These are phyloP conservation scores for Pelecanoides urinatrix DNA, from an alignment of 2,113 vertebrate species.

Conservation along the genomic window DNA sequence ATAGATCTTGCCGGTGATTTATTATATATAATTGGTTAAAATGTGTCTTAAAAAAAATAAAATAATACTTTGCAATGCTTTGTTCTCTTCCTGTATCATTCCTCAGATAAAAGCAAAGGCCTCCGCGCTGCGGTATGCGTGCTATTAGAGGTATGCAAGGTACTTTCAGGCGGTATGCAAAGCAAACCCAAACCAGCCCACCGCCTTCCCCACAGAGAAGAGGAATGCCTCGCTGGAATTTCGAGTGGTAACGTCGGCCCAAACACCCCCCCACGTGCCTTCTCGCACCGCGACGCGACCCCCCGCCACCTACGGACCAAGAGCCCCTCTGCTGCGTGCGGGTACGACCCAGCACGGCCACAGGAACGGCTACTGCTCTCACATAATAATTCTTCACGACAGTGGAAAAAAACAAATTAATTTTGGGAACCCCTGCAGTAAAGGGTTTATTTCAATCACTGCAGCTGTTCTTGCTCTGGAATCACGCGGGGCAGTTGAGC, in stretches of 20 bases:
- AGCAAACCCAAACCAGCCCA: not conserved
- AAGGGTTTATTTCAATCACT: not conserved
- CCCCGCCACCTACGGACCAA: rapidly evolving
- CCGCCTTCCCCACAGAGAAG: not conserved
- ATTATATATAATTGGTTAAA: not conserved
- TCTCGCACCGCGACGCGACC: rapidly evolving
- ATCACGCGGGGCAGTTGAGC: too few species aligned
- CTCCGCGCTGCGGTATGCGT: not conserved
- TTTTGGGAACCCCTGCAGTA: not conserved
- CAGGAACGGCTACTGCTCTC: not conserved
- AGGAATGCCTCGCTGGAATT: not conserved
- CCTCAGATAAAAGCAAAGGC: not conserved
- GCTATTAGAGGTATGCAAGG: not conserved
- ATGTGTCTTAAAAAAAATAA: rapidly evolving
- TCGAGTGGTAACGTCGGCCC: rapidly evolving
- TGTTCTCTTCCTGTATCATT: not conserved
- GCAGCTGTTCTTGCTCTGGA: not conserved
- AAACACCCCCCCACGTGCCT: not conserved
- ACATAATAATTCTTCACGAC: rapidly evolving
- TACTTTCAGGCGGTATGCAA: not conserved
- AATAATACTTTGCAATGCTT: not conserved
- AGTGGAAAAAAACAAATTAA: too few species aligned
- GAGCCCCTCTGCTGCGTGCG: rapidly evolving
- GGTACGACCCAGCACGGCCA: not conserved
- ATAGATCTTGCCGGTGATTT: not conserved